Base-by-base conservation (phyloP, 1,140 invertebrate genomes). In the Neoseiulus cucumeris region DNA sequence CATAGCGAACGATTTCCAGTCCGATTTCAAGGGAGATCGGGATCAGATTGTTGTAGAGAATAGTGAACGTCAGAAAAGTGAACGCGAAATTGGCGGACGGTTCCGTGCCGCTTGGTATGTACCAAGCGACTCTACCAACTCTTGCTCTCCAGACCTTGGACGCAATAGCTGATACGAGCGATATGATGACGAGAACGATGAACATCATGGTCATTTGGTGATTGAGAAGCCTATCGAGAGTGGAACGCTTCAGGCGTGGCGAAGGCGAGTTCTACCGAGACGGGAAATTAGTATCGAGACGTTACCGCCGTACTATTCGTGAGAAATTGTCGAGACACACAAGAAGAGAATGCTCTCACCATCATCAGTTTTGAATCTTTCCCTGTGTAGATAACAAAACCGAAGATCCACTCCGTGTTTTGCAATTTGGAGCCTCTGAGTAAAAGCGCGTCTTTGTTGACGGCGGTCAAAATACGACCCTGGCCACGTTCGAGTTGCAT, bases 1-100 rank as follows among this genome's bases (percentile, higher is more conserved):
- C 82, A 78, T 95, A 98, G 70, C 95, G 82, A 17, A 99, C 94
- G 64, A 98, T 84, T 80, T 99, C 96, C 59, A 98, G 80, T 0
- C 95, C 9, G 82, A 39, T 9, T 86, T 98, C 94, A 66, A 99
- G 78, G 55, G 92, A 97, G 76, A 99, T 99, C 20, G 96, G 96
- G 75, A 99, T 98, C 65, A 99, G 82, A 80, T 99, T 99, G 79
- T 99, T 99, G 82, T 94, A 99, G 51, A 99, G 81, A 79, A 99
- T 98, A 70, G 99, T 88, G 80, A 98, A 99, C 0, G 95, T 99
- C 68, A 99, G 81, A 71, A 98, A 84, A 77, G 95, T 97, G 75
- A 87, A 93, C 71, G 84, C 85, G 77, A 98, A 93, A 75, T 90
- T 90, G 73, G 82, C 82, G 71, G 83, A 25, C 45, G 28, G 79